A percentile compares a stretch with the other conserved stretches of the same genome.
Evolutionary conservation across 2,888 invertebrate genomes (phyloP).

Genomic region (Leptopilina syphax): DNA sequence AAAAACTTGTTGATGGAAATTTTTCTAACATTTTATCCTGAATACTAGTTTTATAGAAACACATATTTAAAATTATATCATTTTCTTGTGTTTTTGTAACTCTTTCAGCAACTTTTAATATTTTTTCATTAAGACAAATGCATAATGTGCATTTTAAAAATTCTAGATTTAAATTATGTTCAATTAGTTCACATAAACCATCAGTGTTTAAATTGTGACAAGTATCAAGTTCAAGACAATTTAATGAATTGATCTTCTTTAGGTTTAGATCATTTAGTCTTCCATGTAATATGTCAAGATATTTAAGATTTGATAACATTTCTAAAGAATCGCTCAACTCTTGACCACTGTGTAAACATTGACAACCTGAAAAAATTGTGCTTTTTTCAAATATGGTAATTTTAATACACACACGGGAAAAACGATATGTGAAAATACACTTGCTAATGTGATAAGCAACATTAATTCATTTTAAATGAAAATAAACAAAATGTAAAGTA

Average conservation of each 20-base stretch:
- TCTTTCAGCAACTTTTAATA: background rate
- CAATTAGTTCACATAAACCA: constrained; percentile 13
- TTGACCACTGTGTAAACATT: background rate
- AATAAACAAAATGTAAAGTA: background rate
- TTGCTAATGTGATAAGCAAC: too few relatives aligned
- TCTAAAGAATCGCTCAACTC: background rate
- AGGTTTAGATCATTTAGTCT: background rate
- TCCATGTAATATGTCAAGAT: background rate
- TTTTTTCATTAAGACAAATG: background rate
- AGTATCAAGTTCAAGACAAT: background rate
- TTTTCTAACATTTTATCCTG: background rate
- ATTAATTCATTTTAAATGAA: too few relatives aligned
- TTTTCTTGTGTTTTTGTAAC: background rate
- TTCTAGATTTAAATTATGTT: constrained; percentile 11
- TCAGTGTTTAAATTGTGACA: background rate
- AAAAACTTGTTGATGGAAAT: background rate
- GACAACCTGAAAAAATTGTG: too few relatives aligned
- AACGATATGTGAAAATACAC: too few relatives aligned
- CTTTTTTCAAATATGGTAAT: too few relatives aligned
- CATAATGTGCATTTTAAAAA: background rate
- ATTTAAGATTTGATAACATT: constrained; percentile 15
- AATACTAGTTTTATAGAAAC: constrained; percentile 15
- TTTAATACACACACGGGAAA: too few relatives aligned
- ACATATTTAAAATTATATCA: background rate
- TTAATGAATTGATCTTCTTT: background rate